A percentile compares a stretch with the other conserved stretches of the same genome.
phyloP scores from a whole-genome alignment of 2,888 invertebrate genomes.

The Urechis unicinctus region DNA sequence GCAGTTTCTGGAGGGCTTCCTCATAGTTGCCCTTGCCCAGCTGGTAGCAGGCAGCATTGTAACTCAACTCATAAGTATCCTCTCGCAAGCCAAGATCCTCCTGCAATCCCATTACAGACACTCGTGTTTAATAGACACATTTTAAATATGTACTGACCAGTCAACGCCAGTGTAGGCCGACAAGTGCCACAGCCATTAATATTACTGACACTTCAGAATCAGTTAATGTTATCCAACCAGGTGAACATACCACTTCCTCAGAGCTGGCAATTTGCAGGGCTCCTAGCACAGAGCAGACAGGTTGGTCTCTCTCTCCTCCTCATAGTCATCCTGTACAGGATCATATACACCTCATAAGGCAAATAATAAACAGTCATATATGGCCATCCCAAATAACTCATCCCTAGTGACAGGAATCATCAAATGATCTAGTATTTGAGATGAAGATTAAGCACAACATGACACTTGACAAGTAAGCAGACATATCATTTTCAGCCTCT shows the following conservation, averaged over 20 bases:
- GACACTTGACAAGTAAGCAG: too few relatives aligned
- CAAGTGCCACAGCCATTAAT: not conserved
- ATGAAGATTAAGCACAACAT: too few relatives aligned
- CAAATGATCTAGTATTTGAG: too few relatives aligned
- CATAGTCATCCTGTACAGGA: conserved; percentile 93
- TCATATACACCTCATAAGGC: too few relatives aligned
- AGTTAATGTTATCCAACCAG: not conserved
- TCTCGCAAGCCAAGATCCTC: conserved; percentile 18
- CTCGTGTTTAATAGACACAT: not conserved
- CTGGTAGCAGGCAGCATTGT: conserved; percentile 80
- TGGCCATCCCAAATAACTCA: too few relatives aligned
- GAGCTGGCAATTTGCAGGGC: conserved; percentile 62
- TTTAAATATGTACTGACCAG: not conserved
- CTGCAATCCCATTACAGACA: conserved; percentile 11
- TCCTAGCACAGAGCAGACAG: conserved; percentile 83
- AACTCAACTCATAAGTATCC: conserved; percentile 83
- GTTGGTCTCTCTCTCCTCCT: conserved; percentile 90
- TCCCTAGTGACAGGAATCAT: too few relatives aligned
- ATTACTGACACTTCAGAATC: not conserved
- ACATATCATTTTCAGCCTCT: too few relatives aligned
- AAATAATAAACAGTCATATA: too few relatives aligned
- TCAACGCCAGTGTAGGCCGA: not conserved
- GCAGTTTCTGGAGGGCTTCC: conserved; percentile 77
- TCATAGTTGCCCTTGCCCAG: conserved; percentile 63
- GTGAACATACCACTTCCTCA: conserved; percentile 32